A percentile compares a stretch with the other conserved stretches of the same genome.
phyloP scores from a whole-genome alignment of 2,888 invertebrate species.

The Muschampia plurimacula region DNA sequence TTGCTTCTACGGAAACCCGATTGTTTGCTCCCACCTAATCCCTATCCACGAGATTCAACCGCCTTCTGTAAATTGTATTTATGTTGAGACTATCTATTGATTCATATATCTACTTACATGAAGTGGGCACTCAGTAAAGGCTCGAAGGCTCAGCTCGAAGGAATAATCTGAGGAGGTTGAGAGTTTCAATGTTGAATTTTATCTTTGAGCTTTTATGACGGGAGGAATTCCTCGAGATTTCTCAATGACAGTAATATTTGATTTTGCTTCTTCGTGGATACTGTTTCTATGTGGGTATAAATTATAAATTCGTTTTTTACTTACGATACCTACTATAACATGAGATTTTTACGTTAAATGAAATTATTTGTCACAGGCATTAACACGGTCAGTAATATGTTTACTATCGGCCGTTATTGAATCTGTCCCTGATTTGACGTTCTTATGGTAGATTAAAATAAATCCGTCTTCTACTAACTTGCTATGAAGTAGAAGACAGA shows the following conservation, averaged over 20 bases:
- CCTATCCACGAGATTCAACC: conserved; percentile 19
- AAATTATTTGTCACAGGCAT: too few relatives aligned
- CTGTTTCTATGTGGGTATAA: conserved; percentile 33
- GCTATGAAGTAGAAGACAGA: too few relatives aligned
- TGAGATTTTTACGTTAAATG: too few relatives aligned
- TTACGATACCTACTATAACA: too few relatives aligned
- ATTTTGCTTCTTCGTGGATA: conserved; percentile 20
- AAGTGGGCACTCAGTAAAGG: conserved; percentile 51
- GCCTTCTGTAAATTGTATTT: conserved; percentile 28
- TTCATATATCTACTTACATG: conserved; percentile 47
- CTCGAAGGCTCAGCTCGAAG: conserved; percentile 50
- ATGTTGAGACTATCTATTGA: conserved; percentile 25
- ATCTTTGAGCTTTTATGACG: conserved; percentile 54
- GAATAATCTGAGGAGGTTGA: conserved; percentile 65
- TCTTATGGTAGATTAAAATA: too few relatives aligned
- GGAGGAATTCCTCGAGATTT: conserved; percentile 30
- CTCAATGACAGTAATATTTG: conserved; percentile 17
- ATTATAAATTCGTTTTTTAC: not conserved
- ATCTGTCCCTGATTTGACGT: too few relatives aligned
- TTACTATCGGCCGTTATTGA: too few relatives aligned
- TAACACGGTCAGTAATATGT: too few relatives aligned
- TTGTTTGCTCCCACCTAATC: conserved; percentile 30
- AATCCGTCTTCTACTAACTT: too few relatives aligned
- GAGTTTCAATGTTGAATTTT: conserved; percentile 64
- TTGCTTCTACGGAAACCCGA: conserved; percentile 41